phyloP scores from a whole-genome alignment of 2,797 vertebrate genomes.

The Nasua narica region DNA sequence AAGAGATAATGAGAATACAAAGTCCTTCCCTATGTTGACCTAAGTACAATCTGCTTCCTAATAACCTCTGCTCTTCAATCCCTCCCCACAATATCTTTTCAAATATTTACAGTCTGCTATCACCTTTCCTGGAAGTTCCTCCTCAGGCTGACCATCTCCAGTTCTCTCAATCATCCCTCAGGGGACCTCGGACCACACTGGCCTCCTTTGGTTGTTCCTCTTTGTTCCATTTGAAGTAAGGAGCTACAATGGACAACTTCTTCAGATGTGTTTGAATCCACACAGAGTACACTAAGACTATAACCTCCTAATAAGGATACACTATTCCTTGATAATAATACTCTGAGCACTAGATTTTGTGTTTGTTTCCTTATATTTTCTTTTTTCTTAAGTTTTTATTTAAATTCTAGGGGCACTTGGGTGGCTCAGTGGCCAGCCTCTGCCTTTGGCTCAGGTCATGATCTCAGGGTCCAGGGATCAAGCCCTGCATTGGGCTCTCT shows the following conservation, averaged over 20 bases:
- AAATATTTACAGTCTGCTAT: background rate
- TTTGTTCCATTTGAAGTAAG: background rate
- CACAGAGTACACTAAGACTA: background rate
- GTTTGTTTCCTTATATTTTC: background rate
- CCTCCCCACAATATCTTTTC: background rate
- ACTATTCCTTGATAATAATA: conserved; percentile 16
- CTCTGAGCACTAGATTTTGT: background rate
- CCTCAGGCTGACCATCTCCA: background rate
- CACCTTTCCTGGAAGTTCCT: background rate
- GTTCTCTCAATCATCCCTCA: background rate
- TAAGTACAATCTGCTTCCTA: background rate
- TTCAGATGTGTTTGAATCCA: background rate
- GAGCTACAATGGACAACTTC: background rate
- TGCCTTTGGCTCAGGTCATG: too few relatives aligned
- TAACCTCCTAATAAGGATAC: background rate
- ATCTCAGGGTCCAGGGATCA: too few relatives aligned
- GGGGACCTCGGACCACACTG: background rate
- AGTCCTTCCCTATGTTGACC: background rate
- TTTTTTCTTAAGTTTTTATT: background rate
- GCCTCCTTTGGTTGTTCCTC: background rate
- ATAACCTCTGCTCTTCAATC: background rate
- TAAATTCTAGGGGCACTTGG: too few relatives aligned
- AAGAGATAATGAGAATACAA: background rate
- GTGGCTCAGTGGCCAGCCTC: too few relatives aligned
- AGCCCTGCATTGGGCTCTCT: too few relatives aligned